A percentile compares a stretch with the other conserved stretches of the same genome.
These are phyloP conservation scores for Drosophila stalkeri DNA, from an alignment of 2,888 invertebrate genomes.

Conservation along the genomic window DNA sequence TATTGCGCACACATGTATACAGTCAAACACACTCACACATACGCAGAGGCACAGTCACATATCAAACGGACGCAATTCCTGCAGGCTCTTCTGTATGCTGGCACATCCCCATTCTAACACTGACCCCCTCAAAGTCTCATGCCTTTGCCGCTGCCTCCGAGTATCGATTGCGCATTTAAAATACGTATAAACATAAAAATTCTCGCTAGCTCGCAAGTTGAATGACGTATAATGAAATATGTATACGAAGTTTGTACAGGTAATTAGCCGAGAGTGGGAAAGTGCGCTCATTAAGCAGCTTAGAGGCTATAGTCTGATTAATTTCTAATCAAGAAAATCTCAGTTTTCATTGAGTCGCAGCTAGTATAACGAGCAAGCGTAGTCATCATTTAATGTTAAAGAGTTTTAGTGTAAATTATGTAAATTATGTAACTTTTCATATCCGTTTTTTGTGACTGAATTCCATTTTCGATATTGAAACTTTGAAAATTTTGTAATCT, in stretches of 20 bases:
- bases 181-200: constrained; percentile 57
- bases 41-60: constrained; percentile 35
- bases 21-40: constrained; percentile 22
- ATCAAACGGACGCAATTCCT: constrained; percentile 33
- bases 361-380: not conserved
- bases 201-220: constrained; percentile 34
- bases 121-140: constrained; percentile 1
- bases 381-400: constrained; percentile 8
- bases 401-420: constrained; percentile 18
- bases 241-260: constrained; percentile 27
- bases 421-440: constrained; percentile 63
- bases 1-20: constrained; percentile 42
- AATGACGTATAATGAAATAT: constrained; percentile 55
- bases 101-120: constrained; percentile 32
- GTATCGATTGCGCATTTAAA: constrained; percentile 69
- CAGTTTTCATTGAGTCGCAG: not conserved
- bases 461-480: constrained; percentile 46
- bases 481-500: constrained; percentile 39
- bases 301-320: constrained; percentile 18
- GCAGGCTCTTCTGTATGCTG: constrained; percentile 20
- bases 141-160: constrained; percentile 12
- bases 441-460: constrained; percentile 78
- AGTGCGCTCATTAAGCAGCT: constrained; percentile 13
- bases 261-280: constrained; percentile 20
- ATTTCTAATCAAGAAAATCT: constrained; percentile 17